Base-by-base conservation (phyloP, 2,113 vertebrate species). In the Thamnophis sirtalis region DNA sequence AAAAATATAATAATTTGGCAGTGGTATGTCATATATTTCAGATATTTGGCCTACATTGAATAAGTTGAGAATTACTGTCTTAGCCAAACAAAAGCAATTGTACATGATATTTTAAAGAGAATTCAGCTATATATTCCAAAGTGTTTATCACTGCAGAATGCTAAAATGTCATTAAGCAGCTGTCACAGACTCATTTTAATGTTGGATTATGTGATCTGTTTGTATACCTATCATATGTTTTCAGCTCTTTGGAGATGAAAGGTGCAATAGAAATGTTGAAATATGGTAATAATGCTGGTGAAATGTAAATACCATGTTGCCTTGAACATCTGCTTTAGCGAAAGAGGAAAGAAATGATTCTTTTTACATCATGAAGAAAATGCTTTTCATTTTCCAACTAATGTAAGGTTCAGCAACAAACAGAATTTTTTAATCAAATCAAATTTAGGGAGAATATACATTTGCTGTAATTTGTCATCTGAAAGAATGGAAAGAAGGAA, bases 401-500 rank as follows among this genome's bases (percentile, higher is more conserved):
- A 56, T 87, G 95, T 89, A 73, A 84, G 89, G 73, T 89, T 54
- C 92, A 84, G 73, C 89, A 93, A 89, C 68, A 68, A 95, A 80
- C 56, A 49, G 56, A 49, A 51, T 56, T 89, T 88, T 84, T 91
- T 88, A 84, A 54, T 91, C 92, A 43, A 63, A 89, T 84, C 92
- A 56, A 89, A 95, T 6, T 93, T 91, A 89, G 3, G 94, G 91
- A 94, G 93, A 86, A 9, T 53, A 94, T 92, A 33, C 3, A 90
- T 73, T n/a, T 56, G 60, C 89, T 92, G 92, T 92, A 51, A 9
- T 85, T 28, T 58, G 9, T 58, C 24, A 15, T 80, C 33, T 80
- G 73, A 17, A 54, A 48, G 33, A 80, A 54, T 54, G 60, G 51
- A 88, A 87, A 22, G 38, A 86, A 63, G 33, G 48, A 13, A 22